phyloP scores from a whole-genome alignment of 2,113 vertebrate species.

The Periophthalmus modestus region DNA sequence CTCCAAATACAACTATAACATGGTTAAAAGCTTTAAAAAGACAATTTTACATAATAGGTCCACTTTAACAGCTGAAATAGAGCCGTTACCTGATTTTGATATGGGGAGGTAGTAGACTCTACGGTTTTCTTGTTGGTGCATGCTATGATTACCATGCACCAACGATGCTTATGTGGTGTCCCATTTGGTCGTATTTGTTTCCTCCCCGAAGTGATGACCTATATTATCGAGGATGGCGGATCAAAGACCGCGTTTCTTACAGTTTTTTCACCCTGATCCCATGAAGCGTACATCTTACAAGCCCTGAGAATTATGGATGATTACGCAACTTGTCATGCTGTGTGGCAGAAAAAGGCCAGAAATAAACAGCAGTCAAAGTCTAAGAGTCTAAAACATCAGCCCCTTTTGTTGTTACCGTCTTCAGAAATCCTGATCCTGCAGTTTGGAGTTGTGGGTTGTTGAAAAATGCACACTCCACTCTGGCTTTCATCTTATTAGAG shows the following conservation, averaged over 20 bases:
- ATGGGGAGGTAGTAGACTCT: neutral
- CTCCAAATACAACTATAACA: no score
- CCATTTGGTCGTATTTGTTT: slow-evolving; percentile 70
- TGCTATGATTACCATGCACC: no score
- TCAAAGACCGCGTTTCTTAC: slow-evolving; percentile 59
- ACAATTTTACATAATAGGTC: no score
- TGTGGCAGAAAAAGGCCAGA: slow-evolving; percentile 27
- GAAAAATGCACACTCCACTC: slow-evolving; percentile 21
- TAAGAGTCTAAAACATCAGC: slow-evolving; percentile 28
- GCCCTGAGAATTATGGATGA: slow-evolving; percentile 36
- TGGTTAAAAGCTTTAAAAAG: no score
- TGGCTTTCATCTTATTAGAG: slow-evolving; percentile 29
- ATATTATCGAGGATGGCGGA: slow-evolving; percentile 73
- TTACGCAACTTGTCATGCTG: slow-evolving; percentile 47
- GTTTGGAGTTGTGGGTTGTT: slow-evolving; percentile 38
- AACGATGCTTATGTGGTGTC: slow-evolving; percentile 54
- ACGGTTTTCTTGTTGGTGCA: neutral
- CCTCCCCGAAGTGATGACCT: slow-evolving; percentile 69
- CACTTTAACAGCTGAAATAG: no score
- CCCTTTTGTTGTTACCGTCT: slow-evolving; percentile 45
- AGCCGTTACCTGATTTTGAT: neutral
- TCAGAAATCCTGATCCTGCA: slow-evolving; percentile 48
- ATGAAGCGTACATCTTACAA: slow-evolving; percentile 47
- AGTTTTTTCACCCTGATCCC: slow-evolving; percentile 51
- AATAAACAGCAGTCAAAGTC: slow-evolving; percentile 34